Percentiles rank a stretch among this genome's conserved stretches.
These are phyloP conservation scores for Charina bottae DNA, from an alignment of 2,113 vertebrate species.

Conservation along the genomic window DNA sequence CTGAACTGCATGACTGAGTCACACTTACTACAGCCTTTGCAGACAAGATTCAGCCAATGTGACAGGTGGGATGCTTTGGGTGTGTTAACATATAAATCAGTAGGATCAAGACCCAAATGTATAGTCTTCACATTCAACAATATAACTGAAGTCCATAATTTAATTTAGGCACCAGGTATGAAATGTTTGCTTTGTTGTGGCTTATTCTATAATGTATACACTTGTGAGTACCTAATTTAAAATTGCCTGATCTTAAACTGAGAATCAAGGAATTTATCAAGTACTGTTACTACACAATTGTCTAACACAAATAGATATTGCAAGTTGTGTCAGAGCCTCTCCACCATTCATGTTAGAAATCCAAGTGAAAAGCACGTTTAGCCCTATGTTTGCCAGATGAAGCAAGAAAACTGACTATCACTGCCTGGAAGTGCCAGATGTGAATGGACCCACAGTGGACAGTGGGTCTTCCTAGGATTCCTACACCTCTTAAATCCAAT, in stretches of 20 bases:
- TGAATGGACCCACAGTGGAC: background rate
- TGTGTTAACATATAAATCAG: conserved; percentile 5
- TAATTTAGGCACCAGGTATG: background rate
- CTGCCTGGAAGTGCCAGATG: background rate
- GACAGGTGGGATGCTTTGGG: background rate
- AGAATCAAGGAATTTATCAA: background rate
- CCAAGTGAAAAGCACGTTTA: background rate
- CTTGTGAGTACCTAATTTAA: background rate
- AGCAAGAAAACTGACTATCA: background rate
- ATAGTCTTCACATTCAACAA: background rate
- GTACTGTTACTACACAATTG: background rate
- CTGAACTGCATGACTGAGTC: background rate
- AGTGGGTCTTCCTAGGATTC: background rate
- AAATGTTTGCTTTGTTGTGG: background rate
- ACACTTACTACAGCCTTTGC: background rate
- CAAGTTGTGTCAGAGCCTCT: background rate
- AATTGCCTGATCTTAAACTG: background rate
- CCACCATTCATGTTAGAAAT: background rate
- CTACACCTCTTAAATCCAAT: background rate
- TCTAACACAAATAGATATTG: no score
- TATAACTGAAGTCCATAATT: conserved; percentile 15
- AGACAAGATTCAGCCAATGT: background rate
- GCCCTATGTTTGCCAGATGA: background rate
- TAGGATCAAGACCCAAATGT: background rate
- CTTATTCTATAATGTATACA: background rate